Percentiles rank a stretch among this genome's conserved stretches.
phyloP scores from a whole-genome alignment of 1,140 invertebrate species.

The Drosophila orosa region DNA sequence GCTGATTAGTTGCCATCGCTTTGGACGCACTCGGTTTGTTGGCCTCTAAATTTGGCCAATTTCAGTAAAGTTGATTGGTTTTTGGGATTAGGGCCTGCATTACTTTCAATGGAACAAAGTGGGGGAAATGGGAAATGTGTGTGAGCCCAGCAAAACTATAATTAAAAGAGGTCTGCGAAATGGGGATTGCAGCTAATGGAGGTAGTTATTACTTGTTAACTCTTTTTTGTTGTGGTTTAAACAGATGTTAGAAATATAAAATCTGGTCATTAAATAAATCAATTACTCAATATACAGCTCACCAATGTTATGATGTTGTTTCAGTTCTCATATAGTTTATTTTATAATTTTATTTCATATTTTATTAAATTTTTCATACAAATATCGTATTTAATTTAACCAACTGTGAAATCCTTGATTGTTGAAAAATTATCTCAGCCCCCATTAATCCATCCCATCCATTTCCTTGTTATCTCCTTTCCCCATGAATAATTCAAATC shows the following conservation, averaged over 20 bases:
- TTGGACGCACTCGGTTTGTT: slow-evolving; percentile 16
- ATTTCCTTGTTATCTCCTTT: not conserved
- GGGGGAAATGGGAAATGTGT: slow-evolving; percentile 14
- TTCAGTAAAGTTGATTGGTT: slow-evolving; percentile 44
- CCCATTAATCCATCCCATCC: not conserved
- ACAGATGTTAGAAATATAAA: not conserved
- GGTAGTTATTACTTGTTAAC: not conserved
- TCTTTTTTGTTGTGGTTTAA: not conserved
- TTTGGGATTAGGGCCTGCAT: slow-evolving; percentile 24
- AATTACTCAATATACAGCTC: too few relatives aligned
- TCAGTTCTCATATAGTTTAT: too few relatives aligned
- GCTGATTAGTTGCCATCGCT: slow-evolving; percentile 36
- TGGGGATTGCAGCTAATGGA: not conserved
- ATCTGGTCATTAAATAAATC: not conserved
- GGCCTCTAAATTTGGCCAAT: slow-evolving; percentile 51
- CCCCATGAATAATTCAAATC: slow-evolving; percentile 8
- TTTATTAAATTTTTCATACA: too few relatives aligned
- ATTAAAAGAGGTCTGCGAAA: slow-evolving; percentile 11
- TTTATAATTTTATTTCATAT: too few relatives aligned
- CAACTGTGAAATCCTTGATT: not conserved
- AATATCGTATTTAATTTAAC: not conserved
- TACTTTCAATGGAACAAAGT: slow-evolving; percentile 17
- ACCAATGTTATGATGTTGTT: too few relatives aligned
- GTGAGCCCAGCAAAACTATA: not conserved
- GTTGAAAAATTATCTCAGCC: too few relatives aligned